Percentiles rank a stretch among this genome's conserved stretches.
phyloP scores from a whole-genome alignment of 2,113 vertebrate species.

The Passerina amoena region DNA sequence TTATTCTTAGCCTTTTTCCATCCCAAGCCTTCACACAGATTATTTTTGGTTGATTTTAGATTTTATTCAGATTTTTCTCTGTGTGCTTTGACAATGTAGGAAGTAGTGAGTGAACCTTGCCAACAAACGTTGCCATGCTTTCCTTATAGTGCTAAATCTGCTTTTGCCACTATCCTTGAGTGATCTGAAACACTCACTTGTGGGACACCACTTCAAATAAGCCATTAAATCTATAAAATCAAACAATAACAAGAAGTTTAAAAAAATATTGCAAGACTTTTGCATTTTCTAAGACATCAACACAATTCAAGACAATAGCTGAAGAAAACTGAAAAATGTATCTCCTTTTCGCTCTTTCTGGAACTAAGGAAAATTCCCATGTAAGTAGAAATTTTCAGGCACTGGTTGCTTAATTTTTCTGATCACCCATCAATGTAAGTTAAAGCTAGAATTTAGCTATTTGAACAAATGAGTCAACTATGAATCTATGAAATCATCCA shows the following conservation, averaged over 20 bases:
- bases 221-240: neutral
- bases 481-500: neutral
- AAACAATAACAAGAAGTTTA: fast-evolving
- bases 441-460: neutral
- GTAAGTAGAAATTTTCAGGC: neutral
- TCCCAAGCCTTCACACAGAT: neutral
- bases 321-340: neutral
- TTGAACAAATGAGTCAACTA: neutral
- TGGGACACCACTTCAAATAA: neutral
- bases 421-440: fast-evolving
- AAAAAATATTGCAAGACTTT: neutral
- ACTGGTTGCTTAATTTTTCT: neutral
- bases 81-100: neutral
- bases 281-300: neutral
- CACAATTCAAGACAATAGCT: neutral
- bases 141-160: neutral
- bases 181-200: neutral
- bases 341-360: neutral
- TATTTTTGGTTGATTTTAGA: neutral
- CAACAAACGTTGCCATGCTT: fast-evolving
- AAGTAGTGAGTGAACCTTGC: neutral
- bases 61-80: neutral
- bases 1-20: neutral
- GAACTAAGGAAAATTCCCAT: neutral
- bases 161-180: neutral